Conservation (phyloP, 2,888 invertebrate species). For the Brachypalpus laphriformis region DNA sequence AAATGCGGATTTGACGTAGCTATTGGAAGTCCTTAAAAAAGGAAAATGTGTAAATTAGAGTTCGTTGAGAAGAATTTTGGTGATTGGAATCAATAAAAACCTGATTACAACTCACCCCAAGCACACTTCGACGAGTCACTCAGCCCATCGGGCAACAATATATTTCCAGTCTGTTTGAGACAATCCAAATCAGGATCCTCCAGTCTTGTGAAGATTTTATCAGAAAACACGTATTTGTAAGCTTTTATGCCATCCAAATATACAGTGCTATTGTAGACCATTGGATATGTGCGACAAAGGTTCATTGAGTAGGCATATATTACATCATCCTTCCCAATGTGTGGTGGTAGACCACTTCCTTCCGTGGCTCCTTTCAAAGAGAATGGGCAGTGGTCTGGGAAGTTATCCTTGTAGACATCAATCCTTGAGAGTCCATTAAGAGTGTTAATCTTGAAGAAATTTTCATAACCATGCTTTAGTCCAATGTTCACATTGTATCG, state of each 20-base stretch:
- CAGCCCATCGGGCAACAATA: constrained; percentile 84
- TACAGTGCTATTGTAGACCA: constrained; percentile 55
- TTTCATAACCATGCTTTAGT: constrained; percentile 62
- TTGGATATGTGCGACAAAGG: constrained; percentile 58
- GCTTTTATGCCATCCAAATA: constrained; percentile 21
- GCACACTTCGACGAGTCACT: constrained; percentile 87
- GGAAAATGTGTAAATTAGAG: too few species aligned
- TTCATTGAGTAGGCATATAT: constrained; percentile 46
- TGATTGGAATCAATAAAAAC: too few species aligned
- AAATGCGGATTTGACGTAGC: too few species aligned
- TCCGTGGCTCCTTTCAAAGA: constrained; percentile 62
- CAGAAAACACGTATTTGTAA: constrained; percentile 29
- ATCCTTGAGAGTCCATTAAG: constrained; percentile 61
- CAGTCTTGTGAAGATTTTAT: constrained; percentile 51
- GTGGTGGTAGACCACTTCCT: constrained; percentile 70
- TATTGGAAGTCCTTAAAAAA: too few species aligned
- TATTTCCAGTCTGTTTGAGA: constrained; percentile 75
- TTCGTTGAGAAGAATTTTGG: too few species aligned
- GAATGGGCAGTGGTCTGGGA: constrained; percentile 49
- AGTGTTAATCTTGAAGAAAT: constrained; percentile 73
- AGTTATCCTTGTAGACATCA: constrained; percentile 26
- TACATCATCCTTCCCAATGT: constrained; percentile 48
- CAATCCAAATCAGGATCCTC: constrained; percentile 53
- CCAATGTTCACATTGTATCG: constrained; percentile 73
- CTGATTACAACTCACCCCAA: constrained; percentile 85